These are phyloP conservation scores for Pachyrhynchus sulphureomaculatus DNA, from an alignment of 1,140 invertebrate genomes.

Conservation along the genomic window DNA sequence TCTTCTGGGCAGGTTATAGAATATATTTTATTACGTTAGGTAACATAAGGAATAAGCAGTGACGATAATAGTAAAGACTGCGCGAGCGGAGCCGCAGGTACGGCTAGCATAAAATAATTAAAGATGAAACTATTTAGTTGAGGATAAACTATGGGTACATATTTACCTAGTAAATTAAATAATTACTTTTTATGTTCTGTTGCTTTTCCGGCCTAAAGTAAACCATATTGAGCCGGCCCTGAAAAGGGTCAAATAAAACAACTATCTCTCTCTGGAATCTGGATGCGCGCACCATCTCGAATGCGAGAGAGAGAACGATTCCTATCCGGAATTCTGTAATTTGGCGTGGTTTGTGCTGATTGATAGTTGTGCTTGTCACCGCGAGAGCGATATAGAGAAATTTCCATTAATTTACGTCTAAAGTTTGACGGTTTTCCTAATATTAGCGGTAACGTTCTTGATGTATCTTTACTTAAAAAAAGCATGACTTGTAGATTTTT, in stretches of 20 bases:
- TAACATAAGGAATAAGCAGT: no score
- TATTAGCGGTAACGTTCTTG: slow-evolving; percentile 9
- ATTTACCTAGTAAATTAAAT: neutral
- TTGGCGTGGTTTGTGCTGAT: slow-evolving; percentile 48
- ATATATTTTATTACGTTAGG: no score
- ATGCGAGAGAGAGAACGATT: slow-evolving; percentile 32
- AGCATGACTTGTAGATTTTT: no score
- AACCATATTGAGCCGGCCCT: neutral
- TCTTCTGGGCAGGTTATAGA: no score
- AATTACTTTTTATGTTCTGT: no score
- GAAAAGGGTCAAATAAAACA: slow-evolving; percentile 19
- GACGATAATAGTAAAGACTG: no score
- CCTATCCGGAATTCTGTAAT: slow-evolving; percentile 46
- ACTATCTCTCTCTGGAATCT: slow-evolving; percentile 23
- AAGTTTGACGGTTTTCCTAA: slow-evolving; percentile 21
- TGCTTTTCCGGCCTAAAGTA: slow-evolving; percentile 1
- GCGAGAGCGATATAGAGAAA: slow-evolving; percentile 49
- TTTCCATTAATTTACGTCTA: slow-evolving; percentile 46
- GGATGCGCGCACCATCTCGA: slow-evolving; percentile 20
- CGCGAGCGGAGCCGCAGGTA: no score
- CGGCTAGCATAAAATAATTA: no score
- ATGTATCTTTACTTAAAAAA: no score
- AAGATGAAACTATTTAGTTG: no score
- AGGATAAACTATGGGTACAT: no score
- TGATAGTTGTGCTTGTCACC: slow-evolving; percentile 50